These are phyloP conservation scores for Oryzias curvinotus DNA, from an alignment of 2,113 vertebrate species.

Conservation along the genomic window DNA sequence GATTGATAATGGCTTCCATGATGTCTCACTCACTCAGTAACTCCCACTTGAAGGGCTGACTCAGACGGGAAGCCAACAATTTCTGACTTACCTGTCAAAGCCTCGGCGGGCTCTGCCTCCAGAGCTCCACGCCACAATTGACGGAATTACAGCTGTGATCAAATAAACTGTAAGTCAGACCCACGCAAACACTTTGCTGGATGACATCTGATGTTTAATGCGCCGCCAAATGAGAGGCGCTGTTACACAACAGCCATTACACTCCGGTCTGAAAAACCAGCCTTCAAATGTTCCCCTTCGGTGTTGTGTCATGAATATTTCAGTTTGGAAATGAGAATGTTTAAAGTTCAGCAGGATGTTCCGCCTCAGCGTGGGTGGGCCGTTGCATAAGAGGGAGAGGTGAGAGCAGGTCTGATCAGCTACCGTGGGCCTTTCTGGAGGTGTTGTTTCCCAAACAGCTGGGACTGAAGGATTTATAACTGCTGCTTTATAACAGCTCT, in stretches of 20 bases:
- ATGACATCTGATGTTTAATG: conserved; percentile 30
- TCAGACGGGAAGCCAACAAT: conserved; percentile 17
- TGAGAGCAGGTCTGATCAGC: conserved; percentile 27
- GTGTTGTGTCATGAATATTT: conserved; percentile 44
- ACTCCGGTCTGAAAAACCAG: conserved; percentile 23
- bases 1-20: conserved; percentile 52
- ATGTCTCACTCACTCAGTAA: conserved; percentile 39
- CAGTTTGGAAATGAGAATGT: conserved; percentile 29
- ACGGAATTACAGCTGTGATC: conserved; percentile 47
- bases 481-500: not conserved
- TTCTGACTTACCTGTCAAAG: conserved; percentile 22
- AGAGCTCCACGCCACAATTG: conserved; percentile 18
- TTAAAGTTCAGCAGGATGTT: conserved; percentile 30
- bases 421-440: conserved; percentile 18
- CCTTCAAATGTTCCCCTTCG: conserved; percentile 29
- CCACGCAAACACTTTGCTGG: conserved; percentile 22
- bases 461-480: conserved; percentile 10
- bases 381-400: conserved; percentile 42
- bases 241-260: conserved; percentile 27
- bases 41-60: conserved; percentile 24
- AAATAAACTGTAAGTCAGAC: conserved; percentile 34
- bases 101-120: not conserved
- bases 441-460: conserved; percentile 21
- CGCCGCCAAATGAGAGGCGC: conserved; percentile 2
- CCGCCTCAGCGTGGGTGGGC: conserved; percentile 32